A percentile compares a stretch with the other conserved stretches of the same genome.
Conservation (phyloP, 2,888 invertebrate species). For the Heliconius charithonia region DNA sequence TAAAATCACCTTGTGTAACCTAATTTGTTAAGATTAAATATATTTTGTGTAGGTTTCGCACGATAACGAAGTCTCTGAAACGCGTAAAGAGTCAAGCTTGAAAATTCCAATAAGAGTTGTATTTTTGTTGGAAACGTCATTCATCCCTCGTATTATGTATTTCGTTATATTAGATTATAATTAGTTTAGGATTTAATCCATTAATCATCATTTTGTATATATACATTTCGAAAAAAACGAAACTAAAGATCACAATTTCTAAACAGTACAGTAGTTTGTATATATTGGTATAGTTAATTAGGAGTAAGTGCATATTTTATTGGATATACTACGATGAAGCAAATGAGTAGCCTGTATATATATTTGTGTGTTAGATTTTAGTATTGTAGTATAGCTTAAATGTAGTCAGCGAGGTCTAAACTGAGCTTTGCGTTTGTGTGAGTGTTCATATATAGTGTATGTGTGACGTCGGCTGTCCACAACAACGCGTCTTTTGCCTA, state of each 20-base stretch:
- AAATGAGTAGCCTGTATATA: slow-evolving; percentile 29
- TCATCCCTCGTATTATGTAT: slow-evolving; percentile 70
- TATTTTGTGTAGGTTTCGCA: slow-evolving; percentile 80
- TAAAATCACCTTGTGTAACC: slow-evolving; percentile 39
- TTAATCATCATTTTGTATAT: neutral
- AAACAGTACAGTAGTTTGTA: slow-evolving; percentile 21
- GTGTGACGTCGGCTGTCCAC: too few species aligned
- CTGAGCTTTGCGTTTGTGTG: too few species aligned
- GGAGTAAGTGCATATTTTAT: neutral
- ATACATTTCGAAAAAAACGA: slow-evolving; percentile 13
- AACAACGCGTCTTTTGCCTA: too few species aligned
- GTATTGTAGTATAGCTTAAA: neutral
- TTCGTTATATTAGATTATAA: slow-evolving; percentile 25
- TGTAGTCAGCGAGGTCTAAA: neutral
- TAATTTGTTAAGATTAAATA: slow-evolving; percentile 62
- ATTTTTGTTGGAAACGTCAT: slow-evolving; percentile 72
- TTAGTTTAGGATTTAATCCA: slow-evolving; percentile 11
- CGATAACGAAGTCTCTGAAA: slow-evolving; percentile 68
- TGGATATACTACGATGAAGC: neutral
- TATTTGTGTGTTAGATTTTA: neutral
- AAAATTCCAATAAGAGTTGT: slow-evolving; percentile 66
- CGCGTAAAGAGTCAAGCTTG: slow-evolving; percentile 12
- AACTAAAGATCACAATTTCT: slow-evolving; percentile 21
- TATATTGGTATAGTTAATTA: neutral
- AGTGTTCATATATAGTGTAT: too few species aligned